These are phyloP conservation scores for Hermatobates lingyangjiaoensis DNA, from an alignment of 1,140 invertebrate genomes.

Conservation along the genomic window DNA sequence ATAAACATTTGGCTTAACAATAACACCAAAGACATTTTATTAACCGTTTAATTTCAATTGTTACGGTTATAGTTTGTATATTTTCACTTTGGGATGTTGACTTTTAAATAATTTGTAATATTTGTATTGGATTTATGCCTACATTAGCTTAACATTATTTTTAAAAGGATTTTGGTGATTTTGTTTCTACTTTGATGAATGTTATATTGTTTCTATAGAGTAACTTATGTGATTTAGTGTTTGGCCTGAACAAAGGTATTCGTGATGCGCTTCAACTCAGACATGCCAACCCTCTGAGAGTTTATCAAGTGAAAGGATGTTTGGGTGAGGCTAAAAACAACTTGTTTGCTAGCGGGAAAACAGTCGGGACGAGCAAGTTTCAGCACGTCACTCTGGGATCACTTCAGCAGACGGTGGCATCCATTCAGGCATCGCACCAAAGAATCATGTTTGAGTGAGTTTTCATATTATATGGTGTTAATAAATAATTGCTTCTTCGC, in stretches of 20 bases:
- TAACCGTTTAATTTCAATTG: no score
- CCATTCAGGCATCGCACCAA: slow-evolving; percentile 65
- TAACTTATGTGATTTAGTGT: slow-evolving; percentile 28
- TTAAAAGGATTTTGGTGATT: no score
- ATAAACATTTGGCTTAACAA: no score
- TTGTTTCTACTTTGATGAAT: no score
- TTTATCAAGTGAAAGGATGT: slow-evolving; percentile 55
- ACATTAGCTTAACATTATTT: no score
- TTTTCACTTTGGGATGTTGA: no score
- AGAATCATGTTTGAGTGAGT: slow-evolving; percentile 64
- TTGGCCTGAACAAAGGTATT: slow-evolving; percentile 49
- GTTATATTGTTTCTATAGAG: slow-evolving; percentile 13
- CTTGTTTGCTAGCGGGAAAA: slow-evolving; percentile 47
- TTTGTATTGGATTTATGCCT: no score
- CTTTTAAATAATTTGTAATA: no score
- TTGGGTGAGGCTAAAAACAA: slow-evolving; percentile 62
- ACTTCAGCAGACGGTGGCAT: slow-evolving; percentile 48
- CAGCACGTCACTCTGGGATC: slow-evolving; percentile 39
- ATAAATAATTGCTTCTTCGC: no score
- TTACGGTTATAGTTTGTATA: no score
- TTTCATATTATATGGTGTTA: background rate
- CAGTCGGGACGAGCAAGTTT: slow-evolving; percentile 51
- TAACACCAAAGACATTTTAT: no score
- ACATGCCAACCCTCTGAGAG: slow-evolving; percentile 33
- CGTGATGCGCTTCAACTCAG: slow-evolving; percentile 31